phyloP scores from a whole-genome alignment of 2,797 vertebrate species.

The Jordanella pulchra region DNA sequence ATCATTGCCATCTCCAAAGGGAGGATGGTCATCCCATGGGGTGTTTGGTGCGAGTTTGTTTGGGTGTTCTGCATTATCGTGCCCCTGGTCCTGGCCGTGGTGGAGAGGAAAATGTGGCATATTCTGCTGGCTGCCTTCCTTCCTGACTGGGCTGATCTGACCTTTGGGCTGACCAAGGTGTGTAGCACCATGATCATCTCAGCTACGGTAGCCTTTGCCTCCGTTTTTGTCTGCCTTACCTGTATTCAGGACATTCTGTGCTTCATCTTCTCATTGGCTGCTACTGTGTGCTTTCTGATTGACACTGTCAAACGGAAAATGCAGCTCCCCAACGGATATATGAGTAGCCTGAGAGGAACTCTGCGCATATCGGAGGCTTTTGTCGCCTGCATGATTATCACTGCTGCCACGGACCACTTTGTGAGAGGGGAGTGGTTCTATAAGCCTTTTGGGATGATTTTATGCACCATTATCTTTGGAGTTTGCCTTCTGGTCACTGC shows the following conservation, averaged over 20 bases:
- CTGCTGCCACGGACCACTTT: slow-evolving; percentile 3
- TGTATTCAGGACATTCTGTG: not conserved
- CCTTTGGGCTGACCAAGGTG: slow-evolving; percentile 3
- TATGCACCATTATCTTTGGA: not conserved
- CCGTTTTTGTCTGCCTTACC: slow-evolving; percentile 4
- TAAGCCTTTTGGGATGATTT: not conserved
- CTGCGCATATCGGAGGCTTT: not conserved
- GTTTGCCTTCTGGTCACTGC: slow-evolving; percentile 3
- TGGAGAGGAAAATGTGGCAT: not conserved
- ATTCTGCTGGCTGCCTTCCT: slow-evolving; percentile 11
- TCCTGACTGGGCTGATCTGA: slow-evolving; percentile 9
- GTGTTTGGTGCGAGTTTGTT: slow-evolving; percentile 11
- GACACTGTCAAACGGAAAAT: not conserved
- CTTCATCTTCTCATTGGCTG: slow-evolving; percentile 2
- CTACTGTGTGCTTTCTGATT: not conserved
- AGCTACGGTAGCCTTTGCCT: not conserved
- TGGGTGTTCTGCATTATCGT: slow-evolving; percentile 15
- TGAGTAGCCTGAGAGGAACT: slow-evolving; percentile 4
- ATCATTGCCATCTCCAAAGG: slow-evolving; percentile 2
- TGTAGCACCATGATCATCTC: not conserved
- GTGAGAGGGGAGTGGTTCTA: slow-evolving; percentile 1
- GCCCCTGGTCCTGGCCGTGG: not conserved
- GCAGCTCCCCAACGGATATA: not conserved
- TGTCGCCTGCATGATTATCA: slow-evolving; percentile 8
- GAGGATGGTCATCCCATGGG: slow-evolving; percentile 2